These are phyloP conservation scores for Drosophila sechellia DNA, from an alignment of 1,140 invertebrate genomes.

Conservation along the genomic window DNA sequence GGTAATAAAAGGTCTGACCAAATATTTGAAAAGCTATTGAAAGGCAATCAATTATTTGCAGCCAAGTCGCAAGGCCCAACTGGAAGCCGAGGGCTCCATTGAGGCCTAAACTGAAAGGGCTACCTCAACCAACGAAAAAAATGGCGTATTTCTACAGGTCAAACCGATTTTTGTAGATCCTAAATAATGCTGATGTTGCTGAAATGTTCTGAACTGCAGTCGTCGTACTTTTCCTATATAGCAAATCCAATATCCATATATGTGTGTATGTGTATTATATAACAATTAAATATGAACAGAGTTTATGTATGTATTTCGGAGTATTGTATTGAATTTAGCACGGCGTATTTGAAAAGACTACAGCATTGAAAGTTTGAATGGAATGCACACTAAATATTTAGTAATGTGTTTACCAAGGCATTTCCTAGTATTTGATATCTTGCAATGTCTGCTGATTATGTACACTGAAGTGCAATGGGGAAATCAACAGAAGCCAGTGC, in stretches of 20 bases:
- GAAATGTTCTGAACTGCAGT: slow-evolving; percentile 81
- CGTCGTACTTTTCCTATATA: slow-evolving; percentile 67
- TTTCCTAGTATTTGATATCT: slow-evolving; percentile 5
- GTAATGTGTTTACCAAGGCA: slow-evolving; percentile 13
- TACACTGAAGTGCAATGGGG: slow-evolving; percentile 60
- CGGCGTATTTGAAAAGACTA: no score
- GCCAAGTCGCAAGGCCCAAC: slow-evolving; percentile 78
- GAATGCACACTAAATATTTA: slow-evolving; percentile 1
- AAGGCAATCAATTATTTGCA: slow-evolving; percentile 1
- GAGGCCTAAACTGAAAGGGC: slow-evolving; percentile 52
- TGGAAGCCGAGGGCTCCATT: slow-evolving; percentile 66
- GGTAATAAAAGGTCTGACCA: slow-evolving; percentile 75
- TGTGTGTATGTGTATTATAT: slow-evolving; percentile 79
- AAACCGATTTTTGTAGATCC: slow-evolving; percentile 23
- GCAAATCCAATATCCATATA: slow-evolving; percentile 60
- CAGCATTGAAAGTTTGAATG: neutral
- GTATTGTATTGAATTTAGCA: neutral
- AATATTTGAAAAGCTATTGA: neutral
- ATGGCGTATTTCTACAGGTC: slow-evolving; percentile 54
- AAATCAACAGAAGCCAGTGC: slow-evolving; percentile 34
- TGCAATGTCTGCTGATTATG: slow-evolving; percentile 43
- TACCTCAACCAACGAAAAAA: slow-evolving; percentile 69
- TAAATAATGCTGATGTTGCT: slow-evolving; percentile 75
- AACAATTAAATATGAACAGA: slow-evolving; percentile 46
- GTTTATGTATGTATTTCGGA: neutral